Evolutionary conservation across 2,888 invertebrate genomes (phyloP), one percentile per base, ranked within the genome.

Genomic region (Xestia xanthographa): DNA sequence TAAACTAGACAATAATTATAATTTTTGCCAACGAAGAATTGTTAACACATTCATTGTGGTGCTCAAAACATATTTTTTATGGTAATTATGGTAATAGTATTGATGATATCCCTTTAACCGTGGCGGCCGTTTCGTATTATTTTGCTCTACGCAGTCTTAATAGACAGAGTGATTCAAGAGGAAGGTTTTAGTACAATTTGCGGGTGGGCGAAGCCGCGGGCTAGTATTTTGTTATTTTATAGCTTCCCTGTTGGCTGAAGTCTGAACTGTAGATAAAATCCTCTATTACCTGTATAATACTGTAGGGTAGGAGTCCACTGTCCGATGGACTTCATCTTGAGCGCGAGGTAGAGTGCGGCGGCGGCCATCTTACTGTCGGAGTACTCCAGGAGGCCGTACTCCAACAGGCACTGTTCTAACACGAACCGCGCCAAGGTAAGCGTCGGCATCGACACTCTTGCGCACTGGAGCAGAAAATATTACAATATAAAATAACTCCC

Each of bases 381-480:
- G 79, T 97, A 96, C 53, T 97, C 95, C 83, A 98, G 97, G 75
- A 98, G 98, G 20, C 97, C 96, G 94, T 99, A 99, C 92, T 99
- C 99, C 98, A 99, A 98, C 82, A 99, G 96, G 3, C 99, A 98
- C 92, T 98, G 97, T 94, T 99, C 99, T 91, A 99, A 97, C 91
- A 99, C 98, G 95, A 98, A 99, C 82, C 99, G 97, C 45, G 99
- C 99, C 90, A 99, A 95, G 0, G 99, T 99, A 87, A 99, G 96
- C 38, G 98, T 98, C 71, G 98, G 98, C 99, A 99, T 99, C 45
- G 98, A 97, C 71, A 98, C 97, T 92, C 98, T 98, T 74, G 98
- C 98, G 94, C 98, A 98, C 98, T 98, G 92, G 22, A 58, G 58
- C 22, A 67, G 5, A 50, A 34, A n/a, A 63, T 20, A n/a, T n/a